These are phyloP conservation scores for Pyxicephalus adspersus DNA, from an alignment of 2,113 vertebrate species.

Conservation along the genomic window DNA sequence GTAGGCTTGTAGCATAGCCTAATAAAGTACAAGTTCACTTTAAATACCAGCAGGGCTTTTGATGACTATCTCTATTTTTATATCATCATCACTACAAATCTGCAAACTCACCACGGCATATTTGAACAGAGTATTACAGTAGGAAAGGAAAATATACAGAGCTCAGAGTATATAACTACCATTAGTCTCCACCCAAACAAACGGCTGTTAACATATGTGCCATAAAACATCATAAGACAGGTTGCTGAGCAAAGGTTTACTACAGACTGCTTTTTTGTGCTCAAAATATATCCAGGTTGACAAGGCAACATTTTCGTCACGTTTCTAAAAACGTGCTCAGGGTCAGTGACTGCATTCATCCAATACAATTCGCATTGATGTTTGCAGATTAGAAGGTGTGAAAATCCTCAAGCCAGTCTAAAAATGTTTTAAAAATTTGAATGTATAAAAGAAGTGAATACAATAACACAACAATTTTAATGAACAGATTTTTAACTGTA, in stretches of 20 bases:
- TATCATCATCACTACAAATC: conserved; percentile 9
- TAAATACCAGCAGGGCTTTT: too few species aligned
- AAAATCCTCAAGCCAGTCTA: neutral
- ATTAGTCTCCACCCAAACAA: conserved; percentile 37
- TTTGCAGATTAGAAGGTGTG: neutral
- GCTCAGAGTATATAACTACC: conserved; percentile 21
- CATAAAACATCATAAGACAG: neutral
- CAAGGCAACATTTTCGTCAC: neutral
- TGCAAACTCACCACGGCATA: neutral
- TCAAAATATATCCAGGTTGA: conserved; percentile 22
- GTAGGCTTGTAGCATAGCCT: too few species aligned
- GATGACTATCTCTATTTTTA: neutral
- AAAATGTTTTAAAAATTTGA: neutral
- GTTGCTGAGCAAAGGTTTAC: neutral
- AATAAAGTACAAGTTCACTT: too few species aligned
- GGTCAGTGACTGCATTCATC: neutral
- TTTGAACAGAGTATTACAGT: conserved; percentile 8
- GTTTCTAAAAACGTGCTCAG: too few species aligned
- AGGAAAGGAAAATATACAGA: conserved; percentile 51
- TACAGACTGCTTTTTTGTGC: neutral
- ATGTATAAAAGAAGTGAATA: neutral
- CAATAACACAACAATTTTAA: neutral
- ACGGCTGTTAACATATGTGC: conserved; percentile 38
- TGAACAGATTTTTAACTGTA: neutral
- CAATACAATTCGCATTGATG: neutral